Conservation (phyloP, 2,113 vertebrate genomes). For the Chionomys nivalis region DNA sequence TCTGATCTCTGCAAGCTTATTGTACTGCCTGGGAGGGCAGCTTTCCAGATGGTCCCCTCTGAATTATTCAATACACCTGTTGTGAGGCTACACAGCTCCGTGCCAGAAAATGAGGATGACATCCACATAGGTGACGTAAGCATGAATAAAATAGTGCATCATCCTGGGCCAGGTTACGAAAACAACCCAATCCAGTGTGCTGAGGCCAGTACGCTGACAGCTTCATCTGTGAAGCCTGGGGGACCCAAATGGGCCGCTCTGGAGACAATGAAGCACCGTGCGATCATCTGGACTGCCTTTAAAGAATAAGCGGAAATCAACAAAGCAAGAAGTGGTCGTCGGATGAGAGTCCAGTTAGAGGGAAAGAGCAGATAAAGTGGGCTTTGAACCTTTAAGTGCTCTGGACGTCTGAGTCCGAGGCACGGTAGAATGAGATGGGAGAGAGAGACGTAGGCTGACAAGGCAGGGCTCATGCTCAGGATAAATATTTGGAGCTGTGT, state of each 20-base stretch:
- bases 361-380: neutral
- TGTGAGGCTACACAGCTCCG: neutral
- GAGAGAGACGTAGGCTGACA: neutral
- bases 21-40: neutral
- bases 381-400: neutral
- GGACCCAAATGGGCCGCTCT: neutral
- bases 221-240: neutral
- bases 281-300: neutral
- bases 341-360: neutral
- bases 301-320: constrained; percentile 14
- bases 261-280: neutral
- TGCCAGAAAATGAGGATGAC: constrained; percentile 4
- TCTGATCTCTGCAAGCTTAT: neutral
- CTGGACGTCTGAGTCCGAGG: neutral
- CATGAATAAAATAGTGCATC: neutral
- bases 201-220: neutral
- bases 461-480: neutral
- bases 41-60: constrained; percentile 7
- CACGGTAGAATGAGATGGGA: neutral
- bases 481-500: neutral
- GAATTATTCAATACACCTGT: constrained; percentile 15
- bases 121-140: neutral
- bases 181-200: neutral
- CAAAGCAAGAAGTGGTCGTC: neutral
- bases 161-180: neutral